Percentiles rank a stretch among this genome's conserved stretches.
Conservation (phyloP, 2,797 vertebrate species). For the Spheniscus humboldti region DNA sequence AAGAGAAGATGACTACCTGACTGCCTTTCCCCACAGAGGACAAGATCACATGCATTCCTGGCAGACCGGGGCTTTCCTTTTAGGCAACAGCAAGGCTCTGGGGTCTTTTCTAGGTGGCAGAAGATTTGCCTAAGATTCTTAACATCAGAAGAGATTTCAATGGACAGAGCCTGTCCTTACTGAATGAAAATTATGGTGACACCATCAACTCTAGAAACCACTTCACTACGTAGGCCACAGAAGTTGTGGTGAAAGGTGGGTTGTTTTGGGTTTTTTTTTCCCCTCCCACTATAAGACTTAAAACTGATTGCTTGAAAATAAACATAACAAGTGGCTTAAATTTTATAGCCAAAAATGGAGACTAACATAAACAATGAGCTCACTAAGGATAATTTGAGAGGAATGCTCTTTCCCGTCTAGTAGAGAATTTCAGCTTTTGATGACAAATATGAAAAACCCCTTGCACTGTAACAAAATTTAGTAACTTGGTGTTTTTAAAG, state of each 20-base stretch:
- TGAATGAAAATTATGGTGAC: not conserved
- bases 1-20: not conserved
- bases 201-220: not conserved
- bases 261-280: accelerated
- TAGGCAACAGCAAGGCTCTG: not conserved
- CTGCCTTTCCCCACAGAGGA: not conserved
- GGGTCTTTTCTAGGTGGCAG: not conserved
- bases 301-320: not conserved
- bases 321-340: not conserved
- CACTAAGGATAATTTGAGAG: not conserved
- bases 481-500: not conserved
- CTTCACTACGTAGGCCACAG: not conserved
- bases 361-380: not conserved
- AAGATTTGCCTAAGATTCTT: not conserved
- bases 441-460: not conserved
- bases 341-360: not conserved
- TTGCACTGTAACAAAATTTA: not conserved
- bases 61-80: not conserved
- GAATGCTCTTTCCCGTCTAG: not conserved
- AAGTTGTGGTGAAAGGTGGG: too few species aligned
- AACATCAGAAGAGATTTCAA: not conserved
- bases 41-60: not conserved
- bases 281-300: not conserved
- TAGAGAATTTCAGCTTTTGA: not conserved
- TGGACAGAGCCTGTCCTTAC: not conserved